Evolutionary conservation across 2,888 invertebrate species (phyloP), one percentile per base, ranked within the genome.

Genomic region (Drymonia ruficornis): DNA sequence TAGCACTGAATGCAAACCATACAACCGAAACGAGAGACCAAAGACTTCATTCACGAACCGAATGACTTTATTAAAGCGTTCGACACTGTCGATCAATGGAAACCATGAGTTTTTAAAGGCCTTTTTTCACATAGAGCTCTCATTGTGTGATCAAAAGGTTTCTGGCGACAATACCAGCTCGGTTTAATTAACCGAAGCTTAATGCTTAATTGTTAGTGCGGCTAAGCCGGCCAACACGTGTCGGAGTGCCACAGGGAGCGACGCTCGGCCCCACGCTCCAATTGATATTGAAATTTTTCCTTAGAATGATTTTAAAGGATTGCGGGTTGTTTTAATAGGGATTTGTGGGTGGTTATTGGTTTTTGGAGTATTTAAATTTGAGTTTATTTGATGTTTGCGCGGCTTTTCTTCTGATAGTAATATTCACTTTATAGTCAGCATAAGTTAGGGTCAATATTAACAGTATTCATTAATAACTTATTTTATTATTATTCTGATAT

Each of bases 141-240:
- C 84, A 88, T 89, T 88, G 86, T 84, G 81, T 79, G 81, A 80
- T 87, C 83, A 87, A 87, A 89, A 87, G 89, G 88, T 81, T 80
- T 83, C 80, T 67, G 65, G 84, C 84, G 87, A 89, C 88, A 89
- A 90, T 87, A 83, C 84, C 80, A 81, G 78, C 83, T 77, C 82
- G 78, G 90, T 86, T 91, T 90, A 91, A 91, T 91, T 91, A 91
- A 90, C 89, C 89, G 86, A 81, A 80, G 87, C 84, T 90, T 90
- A 86, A 89, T 86, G 88, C 89, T 89, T 89, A 89, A 90, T 91
- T 91, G 88, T 90, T 83, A 89, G 88, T 86, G 85, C 85, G 84
- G 87, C 87, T 90, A 88, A 91, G 88, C 91, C 78, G 76, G 63
- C 76, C 79, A 84, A 91, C 91, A 91, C 91, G 91, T 90, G 91